These are phyloP conservation scores for Syritta pipiens DNA, from an alignment of 2,888 invertebrate genomes.

Conservation along the genomic window DNA sequence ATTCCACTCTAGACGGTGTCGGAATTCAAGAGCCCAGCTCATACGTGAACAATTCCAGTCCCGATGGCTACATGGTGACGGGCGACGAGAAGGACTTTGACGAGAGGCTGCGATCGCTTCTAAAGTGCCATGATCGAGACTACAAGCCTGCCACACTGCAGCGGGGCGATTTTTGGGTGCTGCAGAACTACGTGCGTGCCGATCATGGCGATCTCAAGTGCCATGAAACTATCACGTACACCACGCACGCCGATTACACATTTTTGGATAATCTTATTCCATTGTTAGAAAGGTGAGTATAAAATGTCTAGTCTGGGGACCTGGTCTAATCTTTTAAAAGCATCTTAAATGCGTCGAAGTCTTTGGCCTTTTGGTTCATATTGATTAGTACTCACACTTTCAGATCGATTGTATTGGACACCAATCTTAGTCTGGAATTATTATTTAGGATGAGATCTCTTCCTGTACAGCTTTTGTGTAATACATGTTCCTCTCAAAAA, in stretches of 20 bases:
- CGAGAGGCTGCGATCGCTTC: slow-evolving; percentile 76
- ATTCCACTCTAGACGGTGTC: slow-evolving; percentile 55
- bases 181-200: slow-evolving; percentile 91
- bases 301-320: neutral
- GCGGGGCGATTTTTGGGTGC: slow-evolving; percentile 92
- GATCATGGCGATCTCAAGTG: slow-evolving; percentile 85
- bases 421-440: no score
- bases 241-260: slow-evolving; percentile 94
- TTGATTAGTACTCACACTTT: no score
- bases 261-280: slow-evolving; percentile 94
- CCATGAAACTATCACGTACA: slow-evolving; percentile 93
- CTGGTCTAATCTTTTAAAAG: no score
- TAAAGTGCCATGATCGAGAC: slow-evolving; percentile 84
- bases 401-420: no score
- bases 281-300: slow-evolving; percentile 84
- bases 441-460: no score
- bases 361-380: no score
- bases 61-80: slow-evolving; percentile 76
- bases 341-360: no score
- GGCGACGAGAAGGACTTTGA: slow-evolving; percentile 79
- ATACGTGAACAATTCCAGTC: slow-evolving; percentile 75
- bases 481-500: no score
- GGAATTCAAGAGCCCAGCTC: slow-evolving; percentile 57
- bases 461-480: no score
- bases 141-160: slow-evolving; percentile 83